phyloP scores from a whole-genome alignment of 2,888 invertebrate genomes.

The Acrobasis suavella region DNA sequence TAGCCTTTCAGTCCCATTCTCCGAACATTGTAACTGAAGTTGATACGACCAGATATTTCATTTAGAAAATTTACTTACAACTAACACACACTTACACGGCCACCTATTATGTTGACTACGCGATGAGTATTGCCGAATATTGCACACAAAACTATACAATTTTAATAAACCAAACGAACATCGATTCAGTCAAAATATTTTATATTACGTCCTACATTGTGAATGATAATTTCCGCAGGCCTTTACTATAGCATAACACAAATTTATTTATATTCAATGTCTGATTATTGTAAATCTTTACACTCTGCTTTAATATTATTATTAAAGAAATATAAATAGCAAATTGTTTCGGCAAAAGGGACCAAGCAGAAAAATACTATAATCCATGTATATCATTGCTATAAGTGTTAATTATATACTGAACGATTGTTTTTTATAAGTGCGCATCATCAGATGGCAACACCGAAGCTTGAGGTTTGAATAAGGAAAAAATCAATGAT shows the following conservation, averaged over 20 bases:
- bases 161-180: slow-evolving; percentile 34
- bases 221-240: slow-evolving; percentile 17
- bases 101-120: slow-evolving; percentile 55
- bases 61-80: slow-evolving; percentile 44
- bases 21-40: slow-evolving; percentile 36
- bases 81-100: slow-evolving; percentile 58
- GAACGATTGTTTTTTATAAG: too few species aligned
- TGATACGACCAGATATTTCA: slow-evolving; percentile 32
- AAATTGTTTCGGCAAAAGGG: too few species aligned
- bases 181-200: slow-evolving; percentile 24
- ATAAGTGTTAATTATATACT: too few species aligned
- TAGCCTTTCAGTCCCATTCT: background rate
- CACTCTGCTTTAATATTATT: too few species aligned
- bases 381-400: too few species aligned
- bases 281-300: too few species aligned
- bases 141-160: slow-evolving; percentile 60
- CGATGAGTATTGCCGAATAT: slow-evolving; percentile 79
- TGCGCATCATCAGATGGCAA: too few species aligned
- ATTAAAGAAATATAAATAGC: too few species aligned
- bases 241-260: background rate
- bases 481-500: too few species aligned
- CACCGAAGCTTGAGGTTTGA: too few species aligned
- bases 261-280: too few species aligned
- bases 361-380: too few species aligned
- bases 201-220: slow-evolving; percentile 18